A percentile compares a stretch with the other conserved stretches of the same genome.
Evolutionary conservation across 2,113 vertebrate species (phyloP).

Genomic region (Aramus guarauna): DNA sequence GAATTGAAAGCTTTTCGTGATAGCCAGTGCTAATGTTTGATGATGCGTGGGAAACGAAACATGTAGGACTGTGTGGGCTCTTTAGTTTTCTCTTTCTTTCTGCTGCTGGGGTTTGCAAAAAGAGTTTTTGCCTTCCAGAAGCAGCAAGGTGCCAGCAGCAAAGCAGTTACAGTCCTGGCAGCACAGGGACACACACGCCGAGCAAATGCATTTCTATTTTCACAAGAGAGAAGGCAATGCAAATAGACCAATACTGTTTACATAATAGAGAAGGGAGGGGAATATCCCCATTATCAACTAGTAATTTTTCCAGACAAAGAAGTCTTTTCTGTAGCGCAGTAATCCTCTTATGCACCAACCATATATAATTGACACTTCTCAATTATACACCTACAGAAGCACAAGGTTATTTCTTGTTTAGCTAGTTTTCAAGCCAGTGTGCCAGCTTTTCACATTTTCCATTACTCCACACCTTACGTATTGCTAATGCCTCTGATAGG

Average conservation of each 20-base stretch:
- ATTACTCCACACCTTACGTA: background rate
- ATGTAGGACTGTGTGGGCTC: rapidly evolving
- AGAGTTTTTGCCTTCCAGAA: background rate
- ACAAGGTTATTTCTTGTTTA: background rate
- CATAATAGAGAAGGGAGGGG: background rate
- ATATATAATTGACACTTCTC: background rate
- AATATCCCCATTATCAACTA: background rate
- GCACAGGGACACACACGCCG: rapidly evolving
- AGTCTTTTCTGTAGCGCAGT: background rate
- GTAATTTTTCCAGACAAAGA: background rate
- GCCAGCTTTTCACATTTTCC: constrained; percentile 35
- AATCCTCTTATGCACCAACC: background rate
- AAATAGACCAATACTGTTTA: background rate
- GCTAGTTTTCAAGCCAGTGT: background rate
- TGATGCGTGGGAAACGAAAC: rapidly evolving
- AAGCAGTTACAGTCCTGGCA: background rate
- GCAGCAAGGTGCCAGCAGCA: background rate
- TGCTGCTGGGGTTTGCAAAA: background rate
- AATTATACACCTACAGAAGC: background rate
- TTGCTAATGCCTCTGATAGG: background rate
- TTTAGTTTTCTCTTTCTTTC: background rate
- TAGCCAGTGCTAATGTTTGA: background rate
- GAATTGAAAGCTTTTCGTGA: background rate
- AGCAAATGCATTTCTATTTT: background rate
- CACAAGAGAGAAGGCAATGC: background rate